A percentile compares a stretch with the other conserved stretches of the same genome.
phyloP scores from a whole-genome alignment of 2,888 invertebrate genomes.

The Xiphydria camelus region DNA sequence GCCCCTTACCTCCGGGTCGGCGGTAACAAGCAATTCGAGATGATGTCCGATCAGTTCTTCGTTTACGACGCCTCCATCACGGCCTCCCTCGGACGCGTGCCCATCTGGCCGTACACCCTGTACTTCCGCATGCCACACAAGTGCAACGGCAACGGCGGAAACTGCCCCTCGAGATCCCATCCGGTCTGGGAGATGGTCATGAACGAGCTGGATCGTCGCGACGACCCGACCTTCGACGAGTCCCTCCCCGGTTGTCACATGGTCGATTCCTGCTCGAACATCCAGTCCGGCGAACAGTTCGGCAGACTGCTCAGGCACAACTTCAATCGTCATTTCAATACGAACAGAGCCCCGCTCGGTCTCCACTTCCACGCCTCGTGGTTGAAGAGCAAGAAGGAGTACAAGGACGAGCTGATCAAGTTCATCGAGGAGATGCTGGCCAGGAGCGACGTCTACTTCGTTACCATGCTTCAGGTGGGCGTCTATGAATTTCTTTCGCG shows the following conservation, averaged over 20 bases:
- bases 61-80: constrained; percentile 94
- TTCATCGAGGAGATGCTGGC: constrained; percentile 92
- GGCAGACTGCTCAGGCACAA: constrained; percentile 88
- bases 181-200: constrained; percentile 97
- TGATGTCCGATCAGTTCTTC: constrained; percentile 96
- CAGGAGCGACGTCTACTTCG: constrained; percentile 90
- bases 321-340: constrained; percentile 91
- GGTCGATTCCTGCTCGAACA: constrained; percentile 92
- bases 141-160: constrained; percentile 92
- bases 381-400: constrained; percentile 92
- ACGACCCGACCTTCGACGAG: constrained; percentile 92
- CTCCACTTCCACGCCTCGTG: constrained; percentile 94
- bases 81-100: constrained; percentile 83
- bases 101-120: constrained; percentile 96
- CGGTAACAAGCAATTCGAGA: constrained; percentile 93
- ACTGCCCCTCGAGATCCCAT: constrained; percentile 85
- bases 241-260: constrained; percentile 92
- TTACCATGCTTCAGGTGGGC: constrained; percentile 75
- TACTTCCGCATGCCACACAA: constrained; percentile 97
- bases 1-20: constrained; percentile 90
- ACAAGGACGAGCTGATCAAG: constrained; percentile 86
- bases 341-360: constrained; percentile 90
- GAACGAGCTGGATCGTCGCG: constrained; percentile 91
- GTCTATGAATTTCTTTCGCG: background rate
- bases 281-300: constrained; percentile 89